Evolutionary conservation across 2,888 invertebrate genomes (phyloP).

Genomic region (Leptinotarsa peninsularis): DNA sequence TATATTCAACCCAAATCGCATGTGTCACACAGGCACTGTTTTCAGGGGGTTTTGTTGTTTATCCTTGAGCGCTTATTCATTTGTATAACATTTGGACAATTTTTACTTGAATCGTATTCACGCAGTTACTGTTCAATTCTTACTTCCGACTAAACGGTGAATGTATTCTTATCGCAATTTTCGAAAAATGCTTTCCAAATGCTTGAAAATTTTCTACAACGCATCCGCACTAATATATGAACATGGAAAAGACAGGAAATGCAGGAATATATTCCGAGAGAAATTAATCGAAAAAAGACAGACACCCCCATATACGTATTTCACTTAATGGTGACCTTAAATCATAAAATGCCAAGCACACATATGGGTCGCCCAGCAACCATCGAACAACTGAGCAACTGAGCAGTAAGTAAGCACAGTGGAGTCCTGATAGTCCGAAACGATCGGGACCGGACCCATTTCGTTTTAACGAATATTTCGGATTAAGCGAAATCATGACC

Average conservation of each 20-base stretch:
- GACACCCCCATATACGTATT: conserved; percentile 6
- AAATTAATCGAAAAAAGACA: neutral
- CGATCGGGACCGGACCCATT: too few relatives aligned
- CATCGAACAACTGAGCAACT: conserved; percentile 6
- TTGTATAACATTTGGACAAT: neutral
- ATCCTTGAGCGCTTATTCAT: too few relatives aligned
- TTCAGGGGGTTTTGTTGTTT: too few relatives aligned
- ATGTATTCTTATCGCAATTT: neutral
- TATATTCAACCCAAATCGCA: too few relatives aligned
- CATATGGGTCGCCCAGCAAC: conserved; percentile 6
- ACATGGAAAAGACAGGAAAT: neutral
- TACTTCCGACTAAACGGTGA: neutral
- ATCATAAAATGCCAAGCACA: conserved; percentile 13
- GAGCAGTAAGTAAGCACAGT: neutral
- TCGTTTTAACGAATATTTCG: too few relatives aligned
- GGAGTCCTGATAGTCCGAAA: too few relatives aligned
- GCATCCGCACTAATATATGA: conserved; percentile 1
- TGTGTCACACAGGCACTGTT: too few relatives aligned
- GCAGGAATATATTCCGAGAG: conserved; percentile 3
- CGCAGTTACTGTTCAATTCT: neutral
- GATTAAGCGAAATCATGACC: too few relatives aligned
- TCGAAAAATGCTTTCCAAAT: neutral
- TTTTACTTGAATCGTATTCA: neutral
- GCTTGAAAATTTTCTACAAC: neutral
- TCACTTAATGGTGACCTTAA: conserved; percentile 5